Evolutionary conservation across 2,888 invertebrate genomes (phyloP), one percentile per base, ranked within the genome.

Genomic region (Mesoligia furuncula): DNA sequence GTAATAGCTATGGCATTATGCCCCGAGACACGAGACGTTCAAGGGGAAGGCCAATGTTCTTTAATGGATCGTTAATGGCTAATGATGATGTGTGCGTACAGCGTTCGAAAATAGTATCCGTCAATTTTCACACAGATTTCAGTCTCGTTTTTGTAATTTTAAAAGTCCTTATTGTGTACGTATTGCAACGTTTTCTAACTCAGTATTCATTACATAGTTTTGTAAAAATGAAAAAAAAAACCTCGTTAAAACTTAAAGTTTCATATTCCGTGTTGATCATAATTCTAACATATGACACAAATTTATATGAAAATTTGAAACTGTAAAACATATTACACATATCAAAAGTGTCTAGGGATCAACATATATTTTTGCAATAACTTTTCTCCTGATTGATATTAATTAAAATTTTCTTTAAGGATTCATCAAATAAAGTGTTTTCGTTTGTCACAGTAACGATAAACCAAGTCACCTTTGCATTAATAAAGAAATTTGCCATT

Each of bases 61-160:
- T 68, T 85, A 82, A 85, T 82, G 74, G 73, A 73, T 51, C 57
- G 74, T 80, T 85, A 80, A 74, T 80, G 73, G 64, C n/a, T 3
- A 20, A 20, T 11, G 45, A 59, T 39, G 67, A 69, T 57, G 48
- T 42, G 27, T 20, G 20, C 9, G 31, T 39, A 69, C 39, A 68
- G 42, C 45, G 39, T 68, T 69, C 11, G 24, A 69, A 75, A 82
- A 57, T 15, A 31, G 24, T 13, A 20, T 31, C 8, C 15, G 2
- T 48, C 15, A 8, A 31, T 68, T 24, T 57, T 17, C 31, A 57
- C 5, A 68, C 31, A 24, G 31, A 57, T 57, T 57, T 24, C 6
- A 11, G 6, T n/a, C 2, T 0, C 9, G 1, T 24, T 24, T 8
- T 68, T 68, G 24, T 6, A 0, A 68, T n/a, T 36, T 6, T n/a